Base-by-base conservation (phyloP, 2,113 vertebrate genomes). In the Perca schrenkii region DNA sequence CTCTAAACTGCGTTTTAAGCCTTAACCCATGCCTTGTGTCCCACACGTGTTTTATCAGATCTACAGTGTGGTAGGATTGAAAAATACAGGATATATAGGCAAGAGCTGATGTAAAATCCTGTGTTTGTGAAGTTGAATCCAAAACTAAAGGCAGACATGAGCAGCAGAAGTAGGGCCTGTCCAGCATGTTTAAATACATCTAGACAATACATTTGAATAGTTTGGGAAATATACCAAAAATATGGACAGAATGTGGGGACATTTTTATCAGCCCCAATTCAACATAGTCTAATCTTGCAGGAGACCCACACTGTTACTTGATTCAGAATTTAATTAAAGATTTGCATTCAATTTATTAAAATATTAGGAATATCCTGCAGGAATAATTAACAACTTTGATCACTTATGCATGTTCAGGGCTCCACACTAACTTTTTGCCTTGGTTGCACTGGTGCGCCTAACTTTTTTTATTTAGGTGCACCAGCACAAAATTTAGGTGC, bases 1-100 rank as follows among this genome's bases (percentile, higher is more conserved):
- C 88, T 75, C 69, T 87, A 79, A 92, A 83, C 64, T 16, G 15
- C 68, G 72, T 56, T 43, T 40, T 85, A 89, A 82, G 79, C 52
- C n/a, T 76, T 53, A 77, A 57, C 58, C 25, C 72, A 43, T 77
- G 61, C 31, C 53, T 69, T 86, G 68, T 73, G 31, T 77, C 47
- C 40, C 11, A 50, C 79, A 79, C 1, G 52, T 88, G 83, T 74
- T 64, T 43, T 4, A 60, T 57, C 40, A 46, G 25, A 62, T 74
- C 36, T 21, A n/a, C 57, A 31, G 6, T n/a, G 19, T 19, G n/a
- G n/a, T 57, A 13, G 21, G 63, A 31, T 22, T 0, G 7, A 43
- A 46, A 64, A 21, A 19, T 53, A 14, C 15, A 54, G 52, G 6
- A 36, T 21, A 19, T 40, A 12, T n/a, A 25, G 57, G 46, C 25